Evolutionary conservation across 2,113 vertebrate genomes (phyloP).

Genomic region (Zosterops pallidus): DNA sequence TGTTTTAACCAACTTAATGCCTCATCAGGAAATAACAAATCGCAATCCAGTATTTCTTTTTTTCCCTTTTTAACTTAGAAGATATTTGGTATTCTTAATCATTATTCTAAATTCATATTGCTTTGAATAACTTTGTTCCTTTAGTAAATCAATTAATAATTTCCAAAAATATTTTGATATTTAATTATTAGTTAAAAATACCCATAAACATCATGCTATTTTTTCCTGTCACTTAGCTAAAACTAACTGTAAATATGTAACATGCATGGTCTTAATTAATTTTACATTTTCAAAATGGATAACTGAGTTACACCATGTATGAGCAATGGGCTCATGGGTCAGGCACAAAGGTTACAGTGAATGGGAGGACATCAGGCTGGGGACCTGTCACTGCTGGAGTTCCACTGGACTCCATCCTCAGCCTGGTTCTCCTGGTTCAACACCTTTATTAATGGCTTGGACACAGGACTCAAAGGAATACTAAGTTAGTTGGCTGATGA

Average conservation of each 20-base stretch:
- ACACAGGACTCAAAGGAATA: rapidly evolving
- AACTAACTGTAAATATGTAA: background rate
- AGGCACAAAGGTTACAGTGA: background rate
- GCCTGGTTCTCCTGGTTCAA: background rate
- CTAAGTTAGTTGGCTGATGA: background rate
- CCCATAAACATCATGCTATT: background rate
- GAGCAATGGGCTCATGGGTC: rapidly evolving
- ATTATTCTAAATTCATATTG: background rate
- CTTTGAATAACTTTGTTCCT: background rate
- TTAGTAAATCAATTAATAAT: constrained; percentile 2
- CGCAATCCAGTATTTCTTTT: background rate
- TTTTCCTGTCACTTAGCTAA: background rate
- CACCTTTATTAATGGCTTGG: background rate
- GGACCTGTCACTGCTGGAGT: background rate
- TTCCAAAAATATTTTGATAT: background rate
- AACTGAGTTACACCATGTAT: rapidly evolving
- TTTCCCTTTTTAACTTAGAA: background rate
- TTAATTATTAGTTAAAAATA: constrained; percentile 33
- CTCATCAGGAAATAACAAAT: background rate
- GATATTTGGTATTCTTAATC: background rate
- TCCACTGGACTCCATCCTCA: background rate
- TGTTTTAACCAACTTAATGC: background rate
- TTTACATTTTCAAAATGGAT: background rate
- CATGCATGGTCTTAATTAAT: background rate
- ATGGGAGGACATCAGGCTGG: background rate